Evolutionary conservation across 1,140 invertebrate species (phyloP).

Genomic region (Charaxes varanes): DNA sequence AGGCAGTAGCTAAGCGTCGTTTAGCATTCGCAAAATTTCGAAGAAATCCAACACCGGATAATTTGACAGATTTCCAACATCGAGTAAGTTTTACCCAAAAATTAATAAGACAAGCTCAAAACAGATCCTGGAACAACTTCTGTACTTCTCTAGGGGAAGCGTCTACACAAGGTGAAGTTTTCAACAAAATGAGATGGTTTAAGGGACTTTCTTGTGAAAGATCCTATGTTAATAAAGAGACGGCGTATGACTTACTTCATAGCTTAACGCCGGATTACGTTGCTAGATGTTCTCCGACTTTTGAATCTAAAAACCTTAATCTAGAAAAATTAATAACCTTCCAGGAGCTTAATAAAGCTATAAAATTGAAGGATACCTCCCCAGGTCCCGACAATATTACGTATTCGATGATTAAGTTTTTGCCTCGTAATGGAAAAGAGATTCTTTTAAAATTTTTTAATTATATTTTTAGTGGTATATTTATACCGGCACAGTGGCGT

Average conservation of each 20-base stretch:
- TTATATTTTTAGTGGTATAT: slow-evolving; percentile 3
- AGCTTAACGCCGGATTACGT: neutral
- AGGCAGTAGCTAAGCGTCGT: slow-evolving; percentile 24
- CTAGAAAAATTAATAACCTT: slow-evolving; percentile 6
- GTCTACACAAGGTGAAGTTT: neutral
- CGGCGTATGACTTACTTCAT: neutral
- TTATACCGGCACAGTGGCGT: slow-evolving; percentile 17
- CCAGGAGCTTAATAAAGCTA: slow-evolving; percentile 18
- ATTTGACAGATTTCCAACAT: slow-evolving; percentile 21
- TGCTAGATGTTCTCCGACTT: neutral
- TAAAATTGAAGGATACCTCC: slow-evolving; percentile 21
- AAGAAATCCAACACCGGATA: slow-evolving; percentile 30
- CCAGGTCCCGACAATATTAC: slow-evolving; percentile 17
- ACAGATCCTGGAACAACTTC: slow-evolving; percentile 3
- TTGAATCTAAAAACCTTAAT: neutral
- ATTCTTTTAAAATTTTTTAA: slow-evolving; percentile 16
- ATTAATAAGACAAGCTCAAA: slow-evolving; percentile 1
- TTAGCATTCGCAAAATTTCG: slow-evolving; percentile 26
- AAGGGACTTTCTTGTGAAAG: slow-evolving; percentile 13
- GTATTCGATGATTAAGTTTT: slow-evolving; percentile 21
- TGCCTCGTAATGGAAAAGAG: slow-evolving; percentile 9
- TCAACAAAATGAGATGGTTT: slow-evolving; percentile 12
- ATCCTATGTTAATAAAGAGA: neutral
- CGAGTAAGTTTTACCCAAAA: slow-evolving; percentile 13
- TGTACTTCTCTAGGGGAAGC: slow-evolving; percentile 2